Evolutionary conservation across 2,113 vertebrate species (phyloP), one percentile per base, ranked within the genome.

Genomic region (Empidonax alnorum): DNA sequence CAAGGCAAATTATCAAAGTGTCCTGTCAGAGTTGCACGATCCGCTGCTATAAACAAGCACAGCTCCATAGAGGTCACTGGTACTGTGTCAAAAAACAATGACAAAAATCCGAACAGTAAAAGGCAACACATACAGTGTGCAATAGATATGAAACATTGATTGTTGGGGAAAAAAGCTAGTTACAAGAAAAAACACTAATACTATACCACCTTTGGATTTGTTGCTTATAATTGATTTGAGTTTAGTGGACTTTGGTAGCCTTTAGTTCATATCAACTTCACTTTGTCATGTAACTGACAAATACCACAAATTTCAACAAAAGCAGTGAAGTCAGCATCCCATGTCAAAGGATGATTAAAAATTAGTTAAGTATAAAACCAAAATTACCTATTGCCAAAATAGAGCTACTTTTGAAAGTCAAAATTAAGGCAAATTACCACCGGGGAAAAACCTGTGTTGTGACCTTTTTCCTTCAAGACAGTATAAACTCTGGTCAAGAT

Each of bases 281-380:
- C 7, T 88, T 90, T 75, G 31, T 82, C 87, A 89, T 27, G 22
- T 62, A 90, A 84, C 61, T 84, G 84, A 81, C 68, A 90, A 89
- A 86, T 79, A 37, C 33, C 13, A 88, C 31, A 88, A 95, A 92
- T 92, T 89, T 41, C 7, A 44, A 53, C 10, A 68, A 65, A 78
- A 89, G 28, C 35, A 78, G 52, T 27, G 75, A 88, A 49, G 19
- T 16, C 42, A 88, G 41, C 33, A 79, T 52, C 30, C 59, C 65
- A 13, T 3, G 25, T 88, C 79, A 92, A 84, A 93, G 22, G n/a
- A 93, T 58, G 56, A 68, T n/a, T 35, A 80, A 87, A 95, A 93
- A 69, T 50, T 93, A 93, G 88, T 80, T 35, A 87, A 88, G n/a
- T 42, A 72, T 69, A 59, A 90, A 89, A 56, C 33, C 55, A 55